Conservation (phyloP, 2,113 vertebrate genomes). For the Spheniscus mendiculus region DNA sequence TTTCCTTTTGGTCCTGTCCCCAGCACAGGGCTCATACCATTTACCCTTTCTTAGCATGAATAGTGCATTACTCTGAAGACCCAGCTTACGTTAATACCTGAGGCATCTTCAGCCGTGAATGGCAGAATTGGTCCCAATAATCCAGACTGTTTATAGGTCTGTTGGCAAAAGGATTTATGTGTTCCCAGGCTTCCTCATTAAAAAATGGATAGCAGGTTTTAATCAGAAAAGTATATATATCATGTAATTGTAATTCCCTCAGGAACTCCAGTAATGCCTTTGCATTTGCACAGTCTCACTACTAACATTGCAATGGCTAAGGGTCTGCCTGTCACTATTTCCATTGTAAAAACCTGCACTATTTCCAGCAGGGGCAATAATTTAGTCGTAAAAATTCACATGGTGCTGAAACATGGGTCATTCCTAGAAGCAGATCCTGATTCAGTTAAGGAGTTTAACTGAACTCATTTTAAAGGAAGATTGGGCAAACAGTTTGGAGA, state of each 20-base stretch:
- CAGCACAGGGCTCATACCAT: not conserved
- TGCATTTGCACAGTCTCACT: slow-evolving; percentile 10
- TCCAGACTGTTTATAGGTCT: not conserved
- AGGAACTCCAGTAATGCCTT: not conserved
- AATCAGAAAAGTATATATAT: not conserved
- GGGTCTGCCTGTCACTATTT: slow-evolving; percentile 7
- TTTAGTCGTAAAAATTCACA: not conserved
- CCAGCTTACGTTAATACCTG: not conserved
- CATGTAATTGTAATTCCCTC: slow-evolving; percentile 23
- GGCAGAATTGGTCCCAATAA: not conserved
- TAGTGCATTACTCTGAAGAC: not conserved
- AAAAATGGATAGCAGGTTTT: not conserved
- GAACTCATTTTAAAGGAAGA: not conserved
- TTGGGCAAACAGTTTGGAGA: not conserved
- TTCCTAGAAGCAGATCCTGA: not conserved
- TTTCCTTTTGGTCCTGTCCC: not conserved
- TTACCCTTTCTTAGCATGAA: not conserved
- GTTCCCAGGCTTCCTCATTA: not conserved
- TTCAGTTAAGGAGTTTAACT: not conserved
- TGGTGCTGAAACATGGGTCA: slow-evolving; percentile 7
- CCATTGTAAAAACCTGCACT: slow-evolving; percentile 12
- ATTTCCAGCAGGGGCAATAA: slow-evolving; percentile 4
- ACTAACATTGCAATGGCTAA: slow-evolving; percentile 23
- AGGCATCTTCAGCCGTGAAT: not conserved
- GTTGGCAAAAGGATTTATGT: not conserved